Percentiles rank a stretch among this genome's conserved stretches.
Evolutionary conservation across 1,140 invertebrate species (phyloP).

Genomic region (Calephelis virginiensis): DNA sequence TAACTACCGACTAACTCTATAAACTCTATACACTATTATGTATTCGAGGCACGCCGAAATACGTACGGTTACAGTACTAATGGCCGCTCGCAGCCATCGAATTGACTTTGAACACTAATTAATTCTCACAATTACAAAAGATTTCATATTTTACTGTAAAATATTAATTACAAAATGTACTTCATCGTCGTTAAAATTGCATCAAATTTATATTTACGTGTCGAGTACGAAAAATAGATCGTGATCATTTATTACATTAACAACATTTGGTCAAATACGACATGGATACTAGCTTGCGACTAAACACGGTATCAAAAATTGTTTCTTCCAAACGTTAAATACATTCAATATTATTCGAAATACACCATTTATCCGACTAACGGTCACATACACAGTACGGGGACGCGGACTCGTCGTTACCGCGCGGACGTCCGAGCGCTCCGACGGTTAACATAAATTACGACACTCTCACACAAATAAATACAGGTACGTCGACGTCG

Average conservation of each 20-base stretch:
- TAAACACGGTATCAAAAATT: conserved; percentile 41
- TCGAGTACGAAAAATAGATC: conserved; percentile 65
- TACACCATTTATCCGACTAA: conserved; percentile 2
- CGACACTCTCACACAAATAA: conserved; percentile 59
- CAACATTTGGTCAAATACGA: conserved; percentile 49
- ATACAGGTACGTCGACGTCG: conserved; percentile 50
- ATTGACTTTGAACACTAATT: conserved; percentile 57
- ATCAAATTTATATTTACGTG: conserved; percentile 51
- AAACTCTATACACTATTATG: conserved; percentile 16
- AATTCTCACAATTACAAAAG: conserved; percentile 73
- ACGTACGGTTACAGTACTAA: conserved; percentile 29
- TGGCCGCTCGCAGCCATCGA: conserved; percentile 41
- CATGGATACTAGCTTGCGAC: conserved; percentile 40
- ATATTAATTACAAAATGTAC: conserved; percentile 64
- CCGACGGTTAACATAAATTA: conserved; percentile 30
- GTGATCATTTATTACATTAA: conserved; percentile 39
- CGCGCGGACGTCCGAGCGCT: conserved; percentile 17
- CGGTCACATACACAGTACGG: conserved; percentile 19
- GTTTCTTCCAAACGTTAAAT: conserved; percentile 18
- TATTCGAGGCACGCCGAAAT: conserved; percentile 34
- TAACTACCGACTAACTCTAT: conserved; percentile 3
- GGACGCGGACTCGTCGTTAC: neutral
- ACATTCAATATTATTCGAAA: conserved; percentile 8
- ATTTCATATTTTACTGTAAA: conserved; percentile 62
- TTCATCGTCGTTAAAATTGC: conserved; percentile 44